Percentiles rank a stretch among this genome's conserved stretches.
Conservation (phyloP, 2,888 invertebrate species). For the Autographa gamma region DNA sequence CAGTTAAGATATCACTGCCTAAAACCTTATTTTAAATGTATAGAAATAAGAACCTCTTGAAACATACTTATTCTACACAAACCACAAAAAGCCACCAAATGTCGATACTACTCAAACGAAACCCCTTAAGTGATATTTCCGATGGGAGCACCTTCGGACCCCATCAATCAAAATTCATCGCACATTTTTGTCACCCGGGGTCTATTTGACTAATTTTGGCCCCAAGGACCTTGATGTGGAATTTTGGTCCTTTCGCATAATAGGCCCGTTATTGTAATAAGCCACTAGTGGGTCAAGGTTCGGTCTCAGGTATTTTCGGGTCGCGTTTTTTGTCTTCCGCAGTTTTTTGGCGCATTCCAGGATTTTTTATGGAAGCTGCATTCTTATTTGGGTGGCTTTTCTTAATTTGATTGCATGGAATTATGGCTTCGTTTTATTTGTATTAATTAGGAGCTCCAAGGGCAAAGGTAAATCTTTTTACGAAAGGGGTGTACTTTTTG, state of each 20-base stretch:
- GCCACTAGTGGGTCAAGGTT: conserved; percentile 70
- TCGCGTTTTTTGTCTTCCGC: conserved; percentile 34
- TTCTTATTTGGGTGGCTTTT: conserved; percentile 28
- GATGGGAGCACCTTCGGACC: conserved; percentile 9
- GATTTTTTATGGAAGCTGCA: conserved; percentile 33
- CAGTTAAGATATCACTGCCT: neutral
- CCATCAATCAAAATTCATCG: conserved; percentile 57
- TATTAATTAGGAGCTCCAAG: neutral
- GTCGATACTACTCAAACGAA: neutral
- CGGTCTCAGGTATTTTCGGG: conserved; percentile 60
- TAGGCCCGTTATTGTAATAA: conserved; percentile 61
- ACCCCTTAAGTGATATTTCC: neutral
- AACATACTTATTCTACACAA: neutral
- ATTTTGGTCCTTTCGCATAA: conserved; percentile 61
- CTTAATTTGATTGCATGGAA: neutral
- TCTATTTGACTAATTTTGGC: conserved; percentile 67
- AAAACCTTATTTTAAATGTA: neutral
- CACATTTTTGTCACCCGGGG: conserved; percentile 50
- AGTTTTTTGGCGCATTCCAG: conserved; percentile 40
- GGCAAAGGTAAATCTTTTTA: neutral
- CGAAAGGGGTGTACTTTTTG: neutral
- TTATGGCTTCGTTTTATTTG: neutral
- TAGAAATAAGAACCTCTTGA: neutral
- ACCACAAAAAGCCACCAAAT: neutral
- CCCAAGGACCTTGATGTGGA: conserved; percentile 60